These are phyloP conservation scores for Ovis canadensis DNA, from an alignment of 2,113 vertebrate species.

Conservation along the genomic window DNA sequence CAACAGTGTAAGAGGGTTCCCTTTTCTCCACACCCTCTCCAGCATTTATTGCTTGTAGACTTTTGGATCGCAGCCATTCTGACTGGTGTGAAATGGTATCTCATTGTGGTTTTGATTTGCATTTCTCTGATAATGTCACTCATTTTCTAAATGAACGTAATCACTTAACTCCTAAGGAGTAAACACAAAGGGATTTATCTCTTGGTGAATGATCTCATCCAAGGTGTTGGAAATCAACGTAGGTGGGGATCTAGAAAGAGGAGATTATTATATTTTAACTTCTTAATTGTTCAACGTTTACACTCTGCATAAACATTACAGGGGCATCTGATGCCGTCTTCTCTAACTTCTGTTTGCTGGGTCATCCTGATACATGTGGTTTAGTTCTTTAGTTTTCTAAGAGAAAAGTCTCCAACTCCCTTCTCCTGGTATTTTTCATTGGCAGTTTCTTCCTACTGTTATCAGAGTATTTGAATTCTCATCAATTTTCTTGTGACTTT, in stretches of 20 bases:
- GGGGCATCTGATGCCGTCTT: background rate
- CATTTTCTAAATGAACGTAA: slow-evolving; percentile 2
- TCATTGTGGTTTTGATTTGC: too few species aligned
- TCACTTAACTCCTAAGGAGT: background rate
- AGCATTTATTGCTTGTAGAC: too few species aligned
- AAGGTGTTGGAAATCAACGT: background rate
- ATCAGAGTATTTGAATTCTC: background rate
- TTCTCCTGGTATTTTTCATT: background rate
- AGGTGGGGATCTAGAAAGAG: background rate
- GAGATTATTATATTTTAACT: background rate
- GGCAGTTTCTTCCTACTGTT: background rate
- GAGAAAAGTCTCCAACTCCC: background rate
- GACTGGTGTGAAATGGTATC: too few species aligned
- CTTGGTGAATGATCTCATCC: background rate
- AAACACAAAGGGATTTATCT: background rate
- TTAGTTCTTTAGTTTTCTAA: background rate
- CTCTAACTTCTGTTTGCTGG: background rate
- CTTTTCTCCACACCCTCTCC: too few species aligned
- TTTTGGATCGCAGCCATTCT: too few species aligned
- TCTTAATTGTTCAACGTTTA: background rate
- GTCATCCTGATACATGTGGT: background rate
- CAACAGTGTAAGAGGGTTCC: too few species aligned
- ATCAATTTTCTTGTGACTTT: slow-evolving; percentile 34
- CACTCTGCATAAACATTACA: background rate
- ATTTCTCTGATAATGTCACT: background rate